phyloP scores from a whole-genome alignment of 2,113 vertebrate species.

The Coturnix japonica region DNA sequence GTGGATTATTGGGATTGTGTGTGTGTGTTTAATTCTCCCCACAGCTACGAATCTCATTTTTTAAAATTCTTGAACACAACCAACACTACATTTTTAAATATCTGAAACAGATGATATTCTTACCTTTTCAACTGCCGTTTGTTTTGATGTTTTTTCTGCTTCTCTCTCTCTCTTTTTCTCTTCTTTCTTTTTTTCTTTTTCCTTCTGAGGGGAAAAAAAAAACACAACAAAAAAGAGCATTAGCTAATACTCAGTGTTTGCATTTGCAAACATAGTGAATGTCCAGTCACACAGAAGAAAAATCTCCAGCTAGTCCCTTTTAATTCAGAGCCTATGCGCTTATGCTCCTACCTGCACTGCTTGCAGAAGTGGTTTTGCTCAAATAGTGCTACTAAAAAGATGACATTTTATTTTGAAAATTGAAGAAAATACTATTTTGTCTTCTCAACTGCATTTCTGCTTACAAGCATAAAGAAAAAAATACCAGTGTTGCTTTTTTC shows the following conservation, averaged over 20 bases:
- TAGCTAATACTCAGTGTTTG: neutral
- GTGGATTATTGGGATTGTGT: neutral
- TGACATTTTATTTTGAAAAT: neutral
- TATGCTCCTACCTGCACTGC: neutral
- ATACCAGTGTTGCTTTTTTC: neutral
- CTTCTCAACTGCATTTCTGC: neutral
- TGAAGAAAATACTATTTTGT: neutral
- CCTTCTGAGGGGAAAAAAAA: slow-evolving; percentile 75
- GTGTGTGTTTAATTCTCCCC: neutral
- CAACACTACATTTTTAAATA: neutral
- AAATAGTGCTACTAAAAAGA: neutral
- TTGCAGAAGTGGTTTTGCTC: neutral
- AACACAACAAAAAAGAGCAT: neutral
- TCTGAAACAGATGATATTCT: neutral
- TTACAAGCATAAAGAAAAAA: neutral
- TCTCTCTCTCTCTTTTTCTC: slow-evolving; percentile 89
- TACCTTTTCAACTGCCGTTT: slow-evolving; percentile 81
- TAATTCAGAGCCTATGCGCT: neutral
- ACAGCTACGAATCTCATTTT: neutral
- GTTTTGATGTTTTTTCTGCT: slow-evolving; percentile 82
- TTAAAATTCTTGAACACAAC: neutral
- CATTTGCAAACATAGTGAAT: neutral
- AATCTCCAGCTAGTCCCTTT: neutral
- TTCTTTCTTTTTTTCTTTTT: slow-evolving; percentile 91
- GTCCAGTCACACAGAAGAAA: neutral